Evolutionary conservation across 2,113 vertebrate species (phyloP).

Genomic region (Zapus hudsonius): DNA sequence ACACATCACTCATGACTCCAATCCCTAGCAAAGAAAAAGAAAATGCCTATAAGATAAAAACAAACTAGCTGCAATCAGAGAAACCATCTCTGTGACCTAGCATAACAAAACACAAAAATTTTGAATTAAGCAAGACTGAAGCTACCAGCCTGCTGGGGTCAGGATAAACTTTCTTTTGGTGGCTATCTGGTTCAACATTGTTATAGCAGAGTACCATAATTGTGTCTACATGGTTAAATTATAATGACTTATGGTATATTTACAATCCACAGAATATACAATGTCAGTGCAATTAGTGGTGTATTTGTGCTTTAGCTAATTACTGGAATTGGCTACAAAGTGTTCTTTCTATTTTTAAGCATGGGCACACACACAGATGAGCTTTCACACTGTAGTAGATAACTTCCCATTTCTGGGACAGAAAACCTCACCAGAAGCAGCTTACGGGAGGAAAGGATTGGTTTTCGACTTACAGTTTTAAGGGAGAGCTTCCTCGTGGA

Average conservation of each 20-base stretch:
- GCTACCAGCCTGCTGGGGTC: background rate
- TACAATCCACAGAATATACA: background rate
- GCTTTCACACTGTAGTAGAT: background rate
- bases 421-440: no score
- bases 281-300: background rate
- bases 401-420: no score
- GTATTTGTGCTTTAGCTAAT: background rate
- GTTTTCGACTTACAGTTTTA: no score
- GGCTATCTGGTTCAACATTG: conserved; percentile 41
- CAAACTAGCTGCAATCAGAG: conserved; percentile 25
- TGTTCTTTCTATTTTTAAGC: background rate
- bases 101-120: conserved; percentile 46
- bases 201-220: background rate
- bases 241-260: conserved; percentile 3
- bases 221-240: background rate
- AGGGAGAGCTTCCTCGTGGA: no score
- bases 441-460: no score
- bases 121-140: conserved; percentile 24
- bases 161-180: conserved; percentile 41
- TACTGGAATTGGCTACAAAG: background rate
- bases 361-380: background rate
- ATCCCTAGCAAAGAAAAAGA: background rate
- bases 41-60: conserved; percentile 4
- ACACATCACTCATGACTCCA: background rate
- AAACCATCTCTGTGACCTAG: background rate